A percentile compares a stretch with the other conserved stretches of the same genome.
Evolutionary conservation across 2,797 vertebrate genomes (phyloP).

Genomic region (Myotis findleyi): DNA sequence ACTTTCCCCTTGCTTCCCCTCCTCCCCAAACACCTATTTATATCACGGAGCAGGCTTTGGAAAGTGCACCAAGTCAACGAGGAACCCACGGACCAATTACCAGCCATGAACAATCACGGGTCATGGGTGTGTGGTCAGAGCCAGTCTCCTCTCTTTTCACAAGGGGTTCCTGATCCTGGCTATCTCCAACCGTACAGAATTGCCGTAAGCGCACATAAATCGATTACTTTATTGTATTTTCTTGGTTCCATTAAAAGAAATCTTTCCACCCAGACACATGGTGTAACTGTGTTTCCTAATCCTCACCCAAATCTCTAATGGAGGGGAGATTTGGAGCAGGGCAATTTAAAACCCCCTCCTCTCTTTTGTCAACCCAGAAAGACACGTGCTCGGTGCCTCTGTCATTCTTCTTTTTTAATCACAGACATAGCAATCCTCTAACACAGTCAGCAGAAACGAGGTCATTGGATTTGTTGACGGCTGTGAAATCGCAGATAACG

Average conservation of each 20-base stretch:
- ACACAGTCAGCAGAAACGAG: constrained; percentile 35
- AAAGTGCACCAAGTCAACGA: neutral
- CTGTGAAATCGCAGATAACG: neutral
- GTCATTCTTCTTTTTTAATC: constrained; percentile 53
- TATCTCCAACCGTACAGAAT: neutral
- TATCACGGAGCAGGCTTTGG: neutral
- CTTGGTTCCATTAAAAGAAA: neutral
- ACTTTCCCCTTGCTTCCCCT: neutral
- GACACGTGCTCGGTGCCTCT: neutral
- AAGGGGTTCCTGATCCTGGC: neutral
- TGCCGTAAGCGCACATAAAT: neutral
- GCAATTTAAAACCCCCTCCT: constrained; percentile 22
- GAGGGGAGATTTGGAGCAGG: neutral
- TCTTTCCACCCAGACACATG: neutral
- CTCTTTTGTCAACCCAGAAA: neutral
- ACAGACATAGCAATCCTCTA: neutral
- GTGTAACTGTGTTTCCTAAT: neutral
- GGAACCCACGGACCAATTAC: neutral
- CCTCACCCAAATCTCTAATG: neutral
- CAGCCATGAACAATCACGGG: neutral
- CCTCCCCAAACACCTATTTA: neutral
- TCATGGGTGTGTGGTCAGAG: fast-evolving
- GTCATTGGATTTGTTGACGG: constrained; percentile 54
- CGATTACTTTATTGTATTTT: neutral
- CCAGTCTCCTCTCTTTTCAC: neutral